These are phyloP conservation scores for Gambusia holbrooki DNA, from an alignment of 2,113 vertebrate genomes.

Conservation along the genomic window DNA sequence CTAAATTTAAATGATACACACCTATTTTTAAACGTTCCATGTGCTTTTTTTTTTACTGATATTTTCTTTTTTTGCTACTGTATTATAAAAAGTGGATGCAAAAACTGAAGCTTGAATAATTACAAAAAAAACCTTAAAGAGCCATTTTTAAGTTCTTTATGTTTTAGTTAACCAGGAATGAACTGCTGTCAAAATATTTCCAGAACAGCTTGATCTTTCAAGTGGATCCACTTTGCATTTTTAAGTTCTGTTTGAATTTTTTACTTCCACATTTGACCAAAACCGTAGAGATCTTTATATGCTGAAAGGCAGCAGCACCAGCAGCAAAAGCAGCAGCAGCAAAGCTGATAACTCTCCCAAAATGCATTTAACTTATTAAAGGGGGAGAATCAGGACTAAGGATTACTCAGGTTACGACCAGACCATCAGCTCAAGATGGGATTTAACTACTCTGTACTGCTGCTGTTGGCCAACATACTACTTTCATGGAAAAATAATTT, in stretches of 20 bases:
- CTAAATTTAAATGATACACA: not conserved
- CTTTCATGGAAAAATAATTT: conserved; percentile 6
- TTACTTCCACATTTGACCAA: not conserved
- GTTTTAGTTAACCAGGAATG: not conserved
- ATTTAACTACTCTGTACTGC: conserved; percentile 35
- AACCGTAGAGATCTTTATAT: not conserved
- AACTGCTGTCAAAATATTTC: not conserved
- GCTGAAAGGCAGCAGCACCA: conserved; percentile 4
- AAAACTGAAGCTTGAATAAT: not conserved
- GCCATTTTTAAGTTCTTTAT: not conserved
- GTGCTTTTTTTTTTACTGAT: not conserved
- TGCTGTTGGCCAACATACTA: not conserved
- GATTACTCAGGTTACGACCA: conserved; percentile 55
- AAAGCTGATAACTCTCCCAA: conserved; percentile 45
- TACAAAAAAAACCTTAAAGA: not conserved
- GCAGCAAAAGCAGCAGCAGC: conserved; percentile 14
- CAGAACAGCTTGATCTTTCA: not conserved
- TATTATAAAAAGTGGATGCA: not conserved
- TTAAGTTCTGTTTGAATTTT: not conserved
- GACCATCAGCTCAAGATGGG: conserved; percentile 13
- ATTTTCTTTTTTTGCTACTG: not conserved
- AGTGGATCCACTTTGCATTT: not conserved
- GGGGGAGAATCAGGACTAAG: conserved; percentile 58
- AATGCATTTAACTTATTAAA: conserved; percentile 62
- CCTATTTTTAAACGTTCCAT: not conserved